Evolutionary conservation across 2,113 vertebrate genomes (phyloP).

Genomic region (Cyprinodon tularosa): DNA sequence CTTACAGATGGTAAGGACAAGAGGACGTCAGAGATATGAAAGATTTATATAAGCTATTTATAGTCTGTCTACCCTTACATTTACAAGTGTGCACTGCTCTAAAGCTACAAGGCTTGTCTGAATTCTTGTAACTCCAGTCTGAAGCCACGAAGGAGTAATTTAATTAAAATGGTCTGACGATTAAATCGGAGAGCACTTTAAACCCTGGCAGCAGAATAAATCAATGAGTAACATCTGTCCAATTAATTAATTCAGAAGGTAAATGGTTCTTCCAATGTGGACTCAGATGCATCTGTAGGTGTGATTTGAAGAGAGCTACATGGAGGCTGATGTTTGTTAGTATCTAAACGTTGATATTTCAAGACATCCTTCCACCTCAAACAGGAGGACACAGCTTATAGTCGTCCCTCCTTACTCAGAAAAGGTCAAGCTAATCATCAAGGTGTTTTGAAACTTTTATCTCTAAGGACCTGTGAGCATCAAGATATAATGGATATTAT

Average conservation of each 20-base stretch:
- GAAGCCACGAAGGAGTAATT: slow-evolving; percentile 38
- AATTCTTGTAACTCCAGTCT: slow-evolving; percentile 17
- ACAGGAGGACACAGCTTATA: not conserved
- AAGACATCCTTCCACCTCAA: not conserved
- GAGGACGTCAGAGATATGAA: slow-evolving; percentile 39
- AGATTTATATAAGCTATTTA: slow-evolving; percentile 61
- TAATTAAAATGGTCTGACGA: slow-evolving; percentile 47
- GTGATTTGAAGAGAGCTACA: not conserved
- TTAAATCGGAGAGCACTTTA: slow-evolving; percentile 31
- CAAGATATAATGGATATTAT: not conserved
- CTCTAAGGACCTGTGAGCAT: not conserved
- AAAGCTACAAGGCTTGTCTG: slow-evolving; percentile 15
- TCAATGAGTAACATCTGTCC: slow-evolving; percentile 18
- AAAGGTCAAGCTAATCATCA: not conserved
- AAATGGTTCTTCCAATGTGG: slow-evolving; percentile 32
- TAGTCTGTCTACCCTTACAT: slow-evolving; percentile 36
- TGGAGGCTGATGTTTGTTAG: not conserved
- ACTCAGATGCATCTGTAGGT: slow-evolving; percentile 10
- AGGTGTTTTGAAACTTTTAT: not conserved
- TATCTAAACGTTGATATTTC: too few relatives aligned
- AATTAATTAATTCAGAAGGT: slow-evolving; percentile 32
- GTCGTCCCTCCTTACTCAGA: not conserved
- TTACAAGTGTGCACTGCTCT: slow-evolving; percentile 28
- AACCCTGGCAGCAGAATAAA: slow-evolving; percentile 19
- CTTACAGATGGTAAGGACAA: slow-evolving; percentile 28